phyloP scores from a whole-genome alignment of 2,113 vertebrate species.

The Channa maculata region DNA sequence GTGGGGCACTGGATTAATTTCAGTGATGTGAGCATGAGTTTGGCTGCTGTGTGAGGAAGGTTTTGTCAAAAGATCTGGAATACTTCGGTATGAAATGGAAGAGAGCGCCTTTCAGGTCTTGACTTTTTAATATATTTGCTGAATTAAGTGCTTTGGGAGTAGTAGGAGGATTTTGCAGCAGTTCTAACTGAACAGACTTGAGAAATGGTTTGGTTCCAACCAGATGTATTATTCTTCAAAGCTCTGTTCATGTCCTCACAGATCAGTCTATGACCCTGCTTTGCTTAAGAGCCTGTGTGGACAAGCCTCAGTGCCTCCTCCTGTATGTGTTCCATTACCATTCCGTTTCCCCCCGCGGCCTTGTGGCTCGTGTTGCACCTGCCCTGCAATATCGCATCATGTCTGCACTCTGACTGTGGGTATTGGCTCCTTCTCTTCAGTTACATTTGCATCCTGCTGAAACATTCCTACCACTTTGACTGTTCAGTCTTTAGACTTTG shows the following conservation, averaged over 20 bases:
- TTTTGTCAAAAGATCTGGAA: conserved; percentile 16
- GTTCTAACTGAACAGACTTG: not conserved
- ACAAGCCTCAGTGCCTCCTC: conserved; percentile 24
- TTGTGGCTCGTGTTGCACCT: conserved; percentile 48
- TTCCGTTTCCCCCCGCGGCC: conserved; percentile 30
- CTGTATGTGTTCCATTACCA: conserved; percentile 43
- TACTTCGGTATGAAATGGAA: conserved; percentile 21
- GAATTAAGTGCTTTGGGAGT: not conserved
- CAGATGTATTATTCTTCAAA: not conserved
- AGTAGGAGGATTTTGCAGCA: not conserved
- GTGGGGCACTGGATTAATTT: conserved; percentile 49
- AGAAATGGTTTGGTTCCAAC: not conserved
- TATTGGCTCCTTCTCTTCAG: conserved; percentile 12
- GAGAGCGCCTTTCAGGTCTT: conserved; percentile 1
- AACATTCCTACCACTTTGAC: conserved; percentile 29
- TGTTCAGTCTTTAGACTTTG: conserved; percentile 21
- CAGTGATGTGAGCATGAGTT: conserved; percentile 53
- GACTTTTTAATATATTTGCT: not conserved
- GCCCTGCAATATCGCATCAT: conserved; percentile 44
- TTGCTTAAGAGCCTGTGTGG: conserved; percentile 25
- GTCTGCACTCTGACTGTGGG: conserved; percentile 32
- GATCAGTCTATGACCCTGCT: conserved; percentile 25
- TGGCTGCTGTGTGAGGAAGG: conserved; percentile 14
- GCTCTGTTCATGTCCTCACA: conserved; percentile 23
- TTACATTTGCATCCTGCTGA: conserved; percentile 43